A percentile compares a stretch with the other conserved stretches of the same genome.
Evolutionary conservation across 2,113 vertebrate genomes (phyloP).

Genomic region (Phalacrocorax brasilianus): DNA sequence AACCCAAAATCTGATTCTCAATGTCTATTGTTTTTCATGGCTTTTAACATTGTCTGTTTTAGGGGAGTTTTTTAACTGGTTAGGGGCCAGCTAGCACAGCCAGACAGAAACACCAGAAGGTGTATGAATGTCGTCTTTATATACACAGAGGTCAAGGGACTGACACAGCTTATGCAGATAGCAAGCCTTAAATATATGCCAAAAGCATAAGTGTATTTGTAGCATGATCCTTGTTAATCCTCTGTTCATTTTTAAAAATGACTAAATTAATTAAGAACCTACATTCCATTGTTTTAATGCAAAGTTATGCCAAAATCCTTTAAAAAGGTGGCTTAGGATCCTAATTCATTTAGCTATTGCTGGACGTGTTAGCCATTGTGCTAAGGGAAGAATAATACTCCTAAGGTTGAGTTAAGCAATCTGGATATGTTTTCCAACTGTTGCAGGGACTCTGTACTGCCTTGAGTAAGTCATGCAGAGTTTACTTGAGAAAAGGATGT

Average conservation of each 20-base stretch:
- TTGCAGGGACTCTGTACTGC: neutral
- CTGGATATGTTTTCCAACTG: neutral
- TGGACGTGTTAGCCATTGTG: neutral
- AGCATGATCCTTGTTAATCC: neutral
- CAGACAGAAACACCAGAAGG: neutral
- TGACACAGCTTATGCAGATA: neutral
- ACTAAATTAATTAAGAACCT: neutral
- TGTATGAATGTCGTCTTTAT: neutral
- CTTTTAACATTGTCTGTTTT: neutral
- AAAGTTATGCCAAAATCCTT: neutral
- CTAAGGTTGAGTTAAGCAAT: neutral
- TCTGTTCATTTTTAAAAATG: neutral
- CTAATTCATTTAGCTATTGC: neutral
- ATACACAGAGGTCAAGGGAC: neutral
- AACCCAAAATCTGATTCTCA: neutral
- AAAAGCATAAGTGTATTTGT: neutral
- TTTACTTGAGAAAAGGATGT: neutral
- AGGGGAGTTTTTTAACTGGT: neutral
- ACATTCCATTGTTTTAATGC: neutral
- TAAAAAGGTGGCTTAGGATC: neutral
- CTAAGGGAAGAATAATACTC: neutral
- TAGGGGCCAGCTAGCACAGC: neutral
- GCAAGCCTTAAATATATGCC: neutral
- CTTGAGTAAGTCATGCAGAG: neutral
- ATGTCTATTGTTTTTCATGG: neutral